phyloP scores from a whole-genome alignment of 2,888 invertebrate genomes.

The Plebejus argus region DNA sequence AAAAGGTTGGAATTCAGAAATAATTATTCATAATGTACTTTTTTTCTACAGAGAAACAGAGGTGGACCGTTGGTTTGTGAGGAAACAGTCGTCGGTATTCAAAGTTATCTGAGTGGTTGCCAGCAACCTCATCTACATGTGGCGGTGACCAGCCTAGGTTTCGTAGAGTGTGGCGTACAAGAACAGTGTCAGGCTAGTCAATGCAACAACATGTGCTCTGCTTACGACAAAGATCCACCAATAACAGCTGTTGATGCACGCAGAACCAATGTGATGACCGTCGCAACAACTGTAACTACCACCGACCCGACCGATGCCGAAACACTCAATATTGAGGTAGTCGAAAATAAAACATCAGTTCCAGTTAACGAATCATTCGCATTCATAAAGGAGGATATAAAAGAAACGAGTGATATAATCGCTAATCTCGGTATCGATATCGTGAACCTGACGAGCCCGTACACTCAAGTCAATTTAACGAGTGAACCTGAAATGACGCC shows the following conservation, averaged over 20 bases:
- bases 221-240: constrained; percentile 58
- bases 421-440: neutral
- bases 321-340: constrained; percentile 32
- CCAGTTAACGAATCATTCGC: neutral
- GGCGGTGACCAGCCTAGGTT: constrained; percentile 59
- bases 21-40: neutral
- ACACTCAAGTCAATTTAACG: neutral
- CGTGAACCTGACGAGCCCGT: neutral
- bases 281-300: constrained; percentile 23
- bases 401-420: constrained; percentile 1
- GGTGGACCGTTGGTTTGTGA: constrained; percentile 71
- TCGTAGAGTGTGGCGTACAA: constrained; percentile 60
- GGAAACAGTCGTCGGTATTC: constrained; percentile 58
- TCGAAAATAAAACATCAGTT: neutral
- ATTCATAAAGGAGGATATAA: neutral
- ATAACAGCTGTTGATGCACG: constrained; percentile 12
- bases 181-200: constrained; percentile 56
- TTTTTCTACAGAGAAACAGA: constrained; percentile 59
- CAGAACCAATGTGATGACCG: neutral
- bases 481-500: neutral
- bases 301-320: constrained; percentile 24
- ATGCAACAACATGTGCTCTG: constrained; percentile 55
- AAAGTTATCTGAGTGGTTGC: constrained; percentile 67
- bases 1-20: neutral
- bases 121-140: constrained; percentile 66